Evolutionary conservation across 2,888 invertebrate genomes (phyloP).

Genomic region (Tetanocera ferruginea): DNA sequence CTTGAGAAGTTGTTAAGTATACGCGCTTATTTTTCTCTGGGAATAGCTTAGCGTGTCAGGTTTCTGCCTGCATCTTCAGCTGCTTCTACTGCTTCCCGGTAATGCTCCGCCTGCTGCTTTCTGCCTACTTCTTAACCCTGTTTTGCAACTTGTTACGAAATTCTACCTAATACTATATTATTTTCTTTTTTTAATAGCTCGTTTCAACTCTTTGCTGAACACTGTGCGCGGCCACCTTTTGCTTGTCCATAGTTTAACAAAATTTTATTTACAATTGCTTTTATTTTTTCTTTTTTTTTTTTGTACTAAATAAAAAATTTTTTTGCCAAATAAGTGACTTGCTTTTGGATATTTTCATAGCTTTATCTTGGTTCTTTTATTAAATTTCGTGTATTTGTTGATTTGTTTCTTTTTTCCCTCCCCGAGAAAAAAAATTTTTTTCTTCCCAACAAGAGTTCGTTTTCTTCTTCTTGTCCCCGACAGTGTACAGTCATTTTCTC

Average conservation of each 20-base stretch:
- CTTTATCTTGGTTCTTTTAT: neutral
- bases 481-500: constrained; percentile 53
- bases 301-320: neutral
- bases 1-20: too few relatives aligned
- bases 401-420: constrained; percentile 43
- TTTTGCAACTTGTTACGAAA: constrained; percentile 11
- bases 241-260: neutral
- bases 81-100: too few relatives aligned
- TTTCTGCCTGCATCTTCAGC: too few relatives aligned
- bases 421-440: neutral
- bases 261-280: neutral
- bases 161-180: neutral
- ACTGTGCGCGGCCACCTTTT: neutral
- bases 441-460: constrained; percentile 29
- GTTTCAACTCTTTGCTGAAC: neutral
- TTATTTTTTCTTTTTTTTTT: neutral
- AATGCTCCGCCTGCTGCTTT: too few relatives aligned
- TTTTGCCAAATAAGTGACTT: neutral
- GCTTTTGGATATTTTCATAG: neutral
- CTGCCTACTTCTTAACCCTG: neutral
- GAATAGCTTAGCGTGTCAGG: too few relatives aligned
- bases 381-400: constrained; percentile 44
- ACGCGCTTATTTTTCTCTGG: too few relatives aligned
- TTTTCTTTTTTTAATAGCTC: neutral
- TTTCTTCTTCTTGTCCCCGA: constrained; percentile 40